Evolutionary conservation across 2,797 vertebrate species (phyloP), one percentile per base, ranked within the genome.

Genomic region (Phataginus tricuspis): DNA sequence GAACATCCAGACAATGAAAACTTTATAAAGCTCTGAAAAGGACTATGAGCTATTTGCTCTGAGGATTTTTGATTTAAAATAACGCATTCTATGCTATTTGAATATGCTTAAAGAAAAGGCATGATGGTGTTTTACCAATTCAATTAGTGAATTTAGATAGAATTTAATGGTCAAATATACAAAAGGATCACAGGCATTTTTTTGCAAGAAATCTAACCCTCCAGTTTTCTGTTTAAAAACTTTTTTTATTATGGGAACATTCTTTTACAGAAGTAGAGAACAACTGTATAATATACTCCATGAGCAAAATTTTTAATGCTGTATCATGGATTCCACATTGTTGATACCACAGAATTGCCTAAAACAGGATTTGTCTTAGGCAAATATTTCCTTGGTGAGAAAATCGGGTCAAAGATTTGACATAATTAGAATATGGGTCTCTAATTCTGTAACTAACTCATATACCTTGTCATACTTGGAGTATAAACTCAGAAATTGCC

Each of bases 31-130:
- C 4, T 84, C 27, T 84, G 13, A 86, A 82, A 91, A 77, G 18
- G 66, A 63, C n/a, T 84, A 68, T 93, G 45, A 74, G 45, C 13
- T 85, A 87, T 94, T 96, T 90, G 14, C 31, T 93, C 86, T 90
- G 53, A 12, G 27, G 64, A 88, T 95, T 94, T 92, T 77, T 86
- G 79, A 89, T 97, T 95, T 94, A 84, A 84, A 96, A 87, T 89
- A 69, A 85, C 51, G 77, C 63, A 53, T 71, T 90, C 72, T 92
- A 57, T 68, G 87, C 8, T 72, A 4, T 71, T 61, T 75, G 57
- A 93, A 84, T 77, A 88, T 96, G 68, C n/a, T 87, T 92, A 72
- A 92, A 87, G 59, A 42, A 89, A 96, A 86, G 59, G 16, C n/a
- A 96, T 18, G 34, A 34, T 78, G 55, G 9, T 92, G 16, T 85